Conservation (phyloP, 2,888 invertebrate species). For the Tachina lurida region DNA sequence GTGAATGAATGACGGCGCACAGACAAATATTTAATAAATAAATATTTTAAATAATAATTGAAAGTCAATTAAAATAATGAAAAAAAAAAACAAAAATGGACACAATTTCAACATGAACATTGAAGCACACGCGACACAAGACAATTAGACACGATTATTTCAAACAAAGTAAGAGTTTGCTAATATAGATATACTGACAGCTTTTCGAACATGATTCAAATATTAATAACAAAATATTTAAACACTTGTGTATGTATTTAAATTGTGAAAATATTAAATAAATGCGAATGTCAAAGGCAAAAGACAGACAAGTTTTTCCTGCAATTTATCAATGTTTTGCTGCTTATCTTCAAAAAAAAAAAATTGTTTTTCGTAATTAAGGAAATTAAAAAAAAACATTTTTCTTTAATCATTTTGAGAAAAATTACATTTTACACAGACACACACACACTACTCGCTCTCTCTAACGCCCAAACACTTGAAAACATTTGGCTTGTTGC, state of each 20-base stretch:
- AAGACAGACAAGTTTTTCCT: slow-evolving; percentile 22
- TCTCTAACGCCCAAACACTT: background rate
- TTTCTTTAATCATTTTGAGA: slow-evolving; percentile 18
- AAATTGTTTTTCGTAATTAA: slow-evolving; percentile 2
- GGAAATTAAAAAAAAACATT: slow-evolving; percentile 32
- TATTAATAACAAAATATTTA: slow-evolving; percentile 25
- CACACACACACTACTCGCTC: background rate
- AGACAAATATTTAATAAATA: slow-evolving; percentile 46
- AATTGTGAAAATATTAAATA: slow-evolving; percentile 3
- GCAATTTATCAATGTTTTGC: background rate
- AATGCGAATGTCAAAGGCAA: slow-evolving; percentile 30
- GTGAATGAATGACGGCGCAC: background rate
- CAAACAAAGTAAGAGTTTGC: slow-evolving; percentile 57
- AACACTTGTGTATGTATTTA: background rate
- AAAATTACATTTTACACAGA: slow-evolving; percentile 15
- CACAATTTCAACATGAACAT: slow-evolving; percentile 40
- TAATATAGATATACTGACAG: slow-evolving; percentile 45
- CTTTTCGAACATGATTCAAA: slow-evolving; percentile 36
- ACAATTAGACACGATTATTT: slow-evolving; percentile 37
- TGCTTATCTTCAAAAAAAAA: slow-evolving; percentile 3
- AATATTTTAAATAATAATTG: slow-evolving; percentile 55
- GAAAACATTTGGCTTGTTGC: slow-evolving; percentile 8
- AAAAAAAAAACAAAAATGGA: slow-evolving; percentile 22
- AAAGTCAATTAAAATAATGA: slow-evolving; percentile 57
- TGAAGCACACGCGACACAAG: background rate